These are phyloP conservation scores for Salvator merianae DNA, from an alignment of 2,113 vertebrate genomes.

Conservation along the genomic window DNA sequence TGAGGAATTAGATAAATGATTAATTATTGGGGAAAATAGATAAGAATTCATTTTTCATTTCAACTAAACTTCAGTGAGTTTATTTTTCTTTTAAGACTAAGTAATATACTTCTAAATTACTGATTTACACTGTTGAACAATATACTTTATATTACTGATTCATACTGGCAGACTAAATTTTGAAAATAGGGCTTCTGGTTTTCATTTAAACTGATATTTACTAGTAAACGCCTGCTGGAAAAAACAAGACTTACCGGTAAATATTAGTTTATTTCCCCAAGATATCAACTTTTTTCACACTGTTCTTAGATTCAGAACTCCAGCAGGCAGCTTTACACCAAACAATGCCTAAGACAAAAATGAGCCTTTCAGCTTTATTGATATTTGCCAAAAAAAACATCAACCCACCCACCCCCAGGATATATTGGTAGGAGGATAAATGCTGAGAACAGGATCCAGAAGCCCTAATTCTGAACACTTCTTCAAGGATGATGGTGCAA, in stretches of 20 bases:
- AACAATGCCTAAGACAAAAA: conserved; percentile 78
- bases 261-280: conserved; percentile 78
- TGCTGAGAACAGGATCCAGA: conserved; percentile 70
- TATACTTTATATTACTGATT: conserved; percentile 21
- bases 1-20: conserved; percentile 33
- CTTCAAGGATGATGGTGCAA: conserved; percentile 61
- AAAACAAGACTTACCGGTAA: conserved; percentile 79
- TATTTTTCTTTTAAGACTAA: conserved; percentile 33
- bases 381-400: conserved; percentile 71
- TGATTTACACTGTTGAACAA: conserved; percentile 30
- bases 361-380: conserved; percentile 78
- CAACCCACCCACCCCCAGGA: conserved; percentile 71
- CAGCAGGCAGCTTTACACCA: conserved; percentile 78
- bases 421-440: conserved; percentile 68
- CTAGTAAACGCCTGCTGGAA: conserved; percentile 78
- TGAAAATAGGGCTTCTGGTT: conserved; percentile 73
- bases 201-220: conserved; percentile 78
- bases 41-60: conserved; percentile 5
- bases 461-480: conserved; percentile 72
- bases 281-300: conserved; percentile 77
- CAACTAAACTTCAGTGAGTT: conserved; percentile 21
- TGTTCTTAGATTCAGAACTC: conserved; percentile 77
- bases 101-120: conserved; percentile 35
- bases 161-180: conserved; percentile 44
- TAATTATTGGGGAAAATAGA: neutral